Base-by-base conservation (phyloP, 1,140 invertebrate species). In the Nylanderia fulva region DNA sequence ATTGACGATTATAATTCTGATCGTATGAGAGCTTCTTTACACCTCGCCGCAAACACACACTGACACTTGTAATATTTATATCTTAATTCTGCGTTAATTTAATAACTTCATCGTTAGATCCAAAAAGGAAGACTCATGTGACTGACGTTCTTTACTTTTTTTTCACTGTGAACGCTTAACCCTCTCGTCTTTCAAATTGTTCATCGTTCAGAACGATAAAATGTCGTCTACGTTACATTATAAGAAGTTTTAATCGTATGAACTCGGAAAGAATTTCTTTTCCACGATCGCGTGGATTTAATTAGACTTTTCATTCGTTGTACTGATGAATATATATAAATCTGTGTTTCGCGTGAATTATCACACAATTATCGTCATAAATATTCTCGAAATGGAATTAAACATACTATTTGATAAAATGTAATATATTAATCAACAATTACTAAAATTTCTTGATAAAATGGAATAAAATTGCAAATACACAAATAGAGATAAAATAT, bases 71-170 rank as follows among this genome's bases (percentile, higher is more conserved):
- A 52, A 18, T 27, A 71, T 18, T 82, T 58, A 71, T 82, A 71
- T 82, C 7, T n/a, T 82, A 82, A 56, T 21, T n/a, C n/a, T 42
- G 54, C 39, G n/a, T 80, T 21, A 79, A 33, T 33, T 68, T 15
- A 24, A 79, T 72, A 71, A 60, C 45, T 68, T 72, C 52, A 66
- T 71, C 52, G 52, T n/a, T 72, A 82, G 48, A 82, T n/a, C 66
- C 36, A 88, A 87, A 74, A 52, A 87, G 91, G 90, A 92, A 93
- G 91, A 93, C 91, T 87, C 71, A 90, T 90, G 76, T 76, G 79
- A 84, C 63, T 76, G 79, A 84, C 63, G 18, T 66, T 60, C 71
- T 54, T 69, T 52, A 68, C 42, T 84, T 33, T 84, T 33, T 84
- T 71, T 48, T 68, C 56, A 71, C 24, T 39, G 33, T 63, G 13